Evolutionary conservation across 2,888 invertebrate genomes (phyloP), one percentile per base, ranked within the genome.

Genomic region (Encarsia formosa): DNA sequence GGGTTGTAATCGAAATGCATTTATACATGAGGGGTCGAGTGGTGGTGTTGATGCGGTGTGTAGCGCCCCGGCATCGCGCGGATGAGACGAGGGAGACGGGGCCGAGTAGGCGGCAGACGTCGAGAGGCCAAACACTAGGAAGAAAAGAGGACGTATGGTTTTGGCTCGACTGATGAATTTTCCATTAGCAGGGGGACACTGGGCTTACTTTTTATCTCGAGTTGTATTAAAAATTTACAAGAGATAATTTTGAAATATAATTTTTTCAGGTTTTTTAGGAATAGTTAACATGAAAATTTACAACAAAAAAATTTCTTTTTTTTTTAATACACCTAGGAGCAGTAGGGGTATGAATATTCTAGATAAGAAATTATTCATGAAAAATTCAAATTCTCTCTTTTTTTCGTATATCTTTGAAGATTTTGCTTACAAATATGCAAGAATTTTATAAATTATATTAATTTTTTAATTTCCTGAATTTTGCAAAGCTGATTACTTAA

Each of bases 21-120:
- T 64, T 62, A 66, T 64, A 65, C 66, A 65, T 65, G 65, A 65
- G 63, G n/a, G n/a, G 54, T 57, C 57, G 60, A 62, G 59, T 58
- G 55, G 61, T 59, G 61, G 61, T 63, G 60, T 61, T 63, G n/a
- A 59, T 57, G 51, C 49, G 50, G 46, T 43, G 46, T 53, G 48
- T 46, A 51, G n/a, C n/a, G n/a, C n/a, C n/a, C n/a, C n/a, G 42
- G 37, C 49, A 34, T 37, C 44, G 29, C 20, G 40, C 29, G 40
- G 19, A 35, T 29, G 44, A 55, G 54, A 52, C 49, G 58, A 49
- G 47, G 53, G 26, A 26, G 11, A 42, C 43, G 32, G 46, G 51
- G 35, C 15, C 20, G 46, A 29, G 46, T 15, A 22, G 19, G 37
- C n/a, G 18, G n/a, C 19, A 18, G 32, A 56, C n/a, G 4, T 20